phyloP scores from a whole-genome alignment of 2,113 vertebrate genomes.

The Trichomycterus rosablanca region DNA sequence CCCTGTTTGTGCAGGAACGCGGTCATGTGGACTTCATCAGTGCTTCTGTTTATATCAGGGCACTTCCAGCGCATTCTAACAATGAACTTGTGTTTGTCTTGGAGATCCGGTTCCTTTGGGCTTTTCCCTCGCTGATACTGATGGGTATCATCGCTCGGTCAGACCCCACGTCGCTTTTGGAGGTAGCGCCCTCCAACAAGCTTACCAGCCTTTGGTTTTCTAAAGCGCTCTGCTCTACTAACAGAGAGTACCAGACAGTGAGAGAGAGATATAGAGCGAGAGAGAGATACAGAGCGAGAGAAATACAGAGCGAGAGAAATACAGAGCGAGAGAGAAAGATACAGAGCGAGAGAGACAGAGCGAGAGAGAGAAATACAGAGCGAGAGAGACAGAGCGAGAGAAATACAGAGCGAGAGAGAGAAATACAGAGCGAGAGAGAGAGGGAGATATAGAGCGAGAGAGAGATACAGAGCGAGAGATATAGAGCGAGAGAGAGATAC shows the following conservation, averaged over 20 bases:
- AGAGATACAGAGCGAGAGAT: background rate
- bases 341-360: no score
- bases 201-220: background rate
- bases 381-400: background rate
- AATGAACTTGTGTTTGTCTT: slow-evolving; percentile 39
- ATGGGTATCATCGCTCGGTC: slow-evolving; percentile 6
- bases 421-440: background rate
- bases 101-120: background rate
- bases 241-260: background rate
- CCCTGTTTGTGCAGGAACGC: slow-evolving; percentile 35
- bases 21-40: slow-evolving; percentile 39
- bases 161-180: background rate
- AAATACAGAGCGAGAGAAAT: no score
- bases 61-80: slow-evolving; percentile 21
- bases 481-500: no score
- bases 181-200: background rate
- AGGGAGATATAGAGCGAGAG: background rate
- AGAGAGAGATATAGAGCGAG: no score
- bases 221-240: background rate
- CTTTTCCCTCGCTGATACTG: slow-evolving; percentile 12
- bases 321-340: no score
- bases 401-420: background rate
- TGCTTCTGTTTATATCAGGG: slow-evolving; percentile 41
- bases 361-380: no score
- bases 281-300: no score